A percentile compares a stretch with the other conserved stretches of the same genome.
Conservation (phyloP, 2,113 vertebrate species). For the Ariopsis seemanni region DNA sequence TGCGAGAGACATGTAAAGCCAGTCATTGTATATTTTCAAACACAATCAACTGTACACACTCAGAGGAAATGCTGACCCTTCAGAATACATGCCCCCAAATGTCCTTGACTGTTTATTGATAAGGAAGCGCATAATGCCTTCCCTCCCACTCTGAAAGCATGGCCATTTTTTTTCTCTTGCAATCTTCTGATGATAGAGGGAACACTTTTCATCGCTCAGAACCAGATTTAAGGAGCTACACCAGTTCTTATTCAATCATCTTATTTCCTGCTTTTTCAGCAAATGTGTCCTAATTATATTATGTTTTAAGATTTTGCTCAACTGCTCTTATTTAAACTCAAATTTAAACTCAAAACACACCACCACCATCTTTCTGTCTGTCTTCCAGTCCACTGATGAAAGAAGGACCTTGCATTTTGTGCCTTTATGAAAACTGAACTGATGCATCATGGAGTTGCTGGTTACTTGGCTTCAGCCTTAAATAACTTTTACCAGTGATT, state of each 20-base stretch:
- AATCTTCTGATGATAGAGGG: not conserved
- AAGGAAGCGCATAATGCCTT: not conserved
- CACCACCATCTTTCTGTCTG: not conserved
- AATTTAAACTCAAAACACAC: not conserved
- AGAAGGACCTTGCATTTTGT: not conserved
- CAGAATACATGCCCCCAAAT: not conserved
- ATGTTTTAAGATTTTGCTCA: not conserved
- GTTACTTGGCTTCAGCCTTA: not conserved
- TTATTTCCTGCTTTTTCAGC: not conserved
- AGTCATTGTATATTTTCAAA: not conserved
- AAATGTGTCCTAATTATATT: not conserved
- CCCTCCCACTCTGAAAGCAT: not conserved
- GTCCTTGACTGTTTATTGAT: not conserved
- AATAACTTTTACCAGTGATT: not conserved
- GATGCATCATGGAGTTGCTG: not conserved
- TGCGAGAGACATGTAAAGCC: not conserved
- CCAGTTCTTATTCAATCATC: not conserved
- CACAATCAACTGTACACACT: not conserved
- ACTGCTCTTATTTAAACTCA: not conserved
- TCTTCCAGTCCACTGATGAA: not conserved
- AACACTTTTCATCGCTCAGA: not conserved
- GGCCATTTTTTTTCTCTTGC: not conserved
- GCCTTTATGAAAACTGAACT: not conserved
- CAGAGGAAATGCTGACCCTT: not conserved
- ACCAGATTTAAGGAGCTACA: not conserved